phyloP scores from a whole-genome alignment of 2,888 invertebrate species.

The Euplexia lucipara region DNA sequence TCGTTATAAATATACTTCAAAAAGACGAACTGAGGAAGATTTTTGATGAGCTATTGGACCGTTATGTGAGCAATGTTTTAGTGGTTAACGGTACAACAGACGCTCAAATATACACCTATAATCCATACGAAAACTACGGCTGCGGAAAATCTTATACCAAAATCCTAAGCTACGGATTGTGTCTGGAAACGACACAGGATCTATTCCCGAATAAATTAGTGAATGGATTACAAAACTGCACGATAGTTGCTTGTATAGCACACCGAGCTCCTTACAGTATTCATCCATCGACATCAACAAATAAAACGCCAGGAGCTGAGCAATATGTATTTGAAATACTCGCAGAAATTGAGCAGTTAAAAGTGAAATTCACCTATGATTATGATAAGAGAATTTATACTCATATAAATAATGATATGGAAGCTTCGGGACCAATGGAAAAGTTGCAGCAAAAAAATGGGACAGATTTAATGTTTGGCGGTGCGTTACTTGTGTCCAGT shows the following conservation, averaged over 20 bases:
- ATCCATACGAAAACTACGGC: conserved; percentile 76
- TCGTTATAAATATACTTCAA: conserved; percentile 65
- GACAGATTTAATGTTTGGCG: conserved; percentile 50
- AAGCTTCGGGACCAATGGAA: conserved; percentile 33
- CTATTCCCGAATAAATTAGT: conserved; percentile 69
- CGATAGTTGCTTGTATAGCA: conserved; percentile 65
- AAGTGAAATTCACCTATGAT: conserved; percentile 22
- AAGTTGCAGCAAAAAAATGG: conserved; percentile 49
- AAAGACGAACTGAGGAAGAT: conserved; percentile 56
- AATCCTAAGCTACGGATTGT: conserved; percentile 73
- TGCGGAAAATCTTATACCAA: conserved; percentile 75
- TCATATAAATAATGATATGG: conserved; percentile 36
- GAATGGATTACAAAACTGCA: conserved; percentile 73
- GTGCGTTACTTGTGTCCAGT: conserved; percentile 17
- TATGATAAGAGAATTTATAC: conserved; percentile 2
- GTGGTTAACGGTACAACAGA: conserved; percentile 68
- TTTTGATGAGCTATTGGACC: conserved; percentile 69
- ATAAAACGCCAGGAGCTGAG: conserved; percentile 38
- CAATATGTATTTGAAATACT: conserved; percentile 41
- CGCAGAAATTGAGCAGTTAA: conserved; percentile 40
- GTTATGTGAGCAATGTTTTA: conserved; percentile 69
- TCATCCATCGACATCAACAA: conserved; percentile 42
- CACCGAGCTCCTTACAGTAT: conserved; percentile 75
- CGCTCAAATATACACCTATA: conserved; percentile 73
- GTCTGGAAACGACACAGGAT: conserved; percentile 51